phyloP scores from a whole-genome alignment of 1,140 invertebrate species.

The Venustaconcha ellipsiformis region DNA sequence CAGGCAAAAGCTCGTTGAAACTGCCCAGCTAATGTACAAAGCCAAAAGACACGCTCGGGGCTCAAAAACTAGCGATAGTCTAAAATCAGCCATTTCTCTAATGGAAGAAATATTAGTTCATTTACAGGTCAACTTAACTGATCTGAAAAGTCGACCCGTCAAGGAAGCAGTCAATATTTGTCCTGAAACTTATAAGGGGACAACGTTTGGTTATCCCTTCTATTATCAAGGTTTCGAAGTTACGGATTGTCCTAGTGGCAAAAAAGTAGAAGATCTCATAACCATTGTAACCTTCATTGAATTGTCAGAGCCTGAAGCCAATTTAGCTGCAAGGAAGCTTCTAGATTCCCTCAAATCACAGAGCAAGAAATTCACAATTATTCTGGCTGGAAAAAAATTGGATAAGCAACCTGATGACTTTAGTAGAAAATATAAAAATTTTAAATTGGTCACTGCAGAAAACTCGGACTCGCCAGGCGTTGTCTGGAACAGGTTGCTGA shows the following conservation, averaged over 20 bases:
- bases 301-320: background rate
- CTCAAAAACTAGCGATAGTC: conserved; percentile 18
- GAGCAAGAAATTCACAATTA: background rate
- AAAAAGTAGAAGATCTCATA: conserved; percentile 13
- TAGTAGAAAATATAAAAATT: background rate
- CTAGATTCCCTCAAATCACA: background rate
- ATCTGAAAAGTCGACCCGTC: background rate
- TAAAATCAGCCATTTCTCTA: conserved; percentile 11
- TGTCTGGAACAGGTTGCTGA: conserved; percentile 42
- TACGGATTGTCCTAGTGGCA: conserved; percentile 18
- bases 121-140: conserved; percentile 9
- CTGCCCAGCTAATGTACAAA: conserved; percentile 4
- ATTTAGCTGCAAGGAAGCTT: background rate
- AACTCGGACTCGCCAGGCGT: conserved; percentile 6
- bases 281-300: conserved; percentile 20
- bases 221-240: conserved; percentile 39
- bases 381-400: background rate
- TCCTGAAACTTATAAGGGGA: conserved; percentile 33
- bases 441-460: background rate
- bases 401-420: background rate
- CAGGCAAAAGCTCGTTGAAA: background rate
- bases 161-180: conserved; percentile 24
- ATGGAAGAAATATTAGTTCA: conserved; percentile 14
- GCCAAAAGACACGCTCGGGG: conserved; percentile 32
- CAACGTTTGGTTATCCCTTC: conserved; percentile 31